Evolutionary conservation across 2,113 vertebrate genomes (phyloP), one percentile per base, ranked within the genome.

Genomic region (Neomonachus schauinslandi): DNA sequence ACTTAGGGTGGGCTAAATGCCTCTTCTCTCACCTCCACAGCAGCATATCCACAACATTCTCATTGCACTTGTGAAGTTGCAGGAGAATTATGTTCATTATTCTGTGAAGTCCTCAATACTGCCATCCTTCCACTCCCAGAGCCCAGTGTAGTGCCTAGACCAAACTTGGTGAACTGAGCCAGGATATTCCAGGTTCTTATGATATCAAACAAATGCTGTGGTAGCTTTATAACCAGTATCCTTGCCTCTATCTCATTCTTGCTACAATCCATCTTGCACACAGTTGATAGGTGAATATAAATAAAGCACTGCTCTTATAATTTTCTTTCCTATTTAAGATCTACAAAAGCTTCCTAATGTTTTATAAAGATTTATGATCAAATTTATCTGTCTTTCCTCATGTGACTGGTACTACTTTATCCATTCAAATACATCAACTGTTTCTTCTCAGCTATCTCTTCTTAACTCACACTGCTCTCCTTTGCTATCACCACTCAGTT

Each of bases 341-440:
- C 26, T 80, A 13, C 31, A 55, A 87, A 91, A 46, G 22, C 21
- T 89, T 81, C 14, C 24, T 81, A 55, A 77, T 22, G n/a, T 13
- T 89, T 77, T 93, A 51, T 88, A 61, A 88, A 93, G n/a, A 94
- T 46, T 85, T 81, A 26, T 33, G 15, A 83, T 88, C 36, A 51
- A 55, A 59, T 92, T 46, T 79, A 42, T 49, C 24, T 74, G 7
- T 61, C 57, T 92, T 96, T 92, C 2, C 51, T 92, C 3, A 6
- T 51, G 53, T 65, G 22, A 59, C 7, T 31, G n/a, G 4, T 42
- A 14, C 21, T 87, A 13, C 2, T 7, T 59, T 83, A 42, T 19
- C 63, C 51, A 39, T 79, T n/a, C 24, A 61, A 51, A 79, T 76
- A n/a, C 16, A 42, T 65, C 22, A n/a, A 21, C 19, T 46, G 65